Percentiles rank a stretch among this genome's conserved stretches.
Conservation (phyloP, 2,888 invertebrate species). For the Corbicula japonica region DNA sequence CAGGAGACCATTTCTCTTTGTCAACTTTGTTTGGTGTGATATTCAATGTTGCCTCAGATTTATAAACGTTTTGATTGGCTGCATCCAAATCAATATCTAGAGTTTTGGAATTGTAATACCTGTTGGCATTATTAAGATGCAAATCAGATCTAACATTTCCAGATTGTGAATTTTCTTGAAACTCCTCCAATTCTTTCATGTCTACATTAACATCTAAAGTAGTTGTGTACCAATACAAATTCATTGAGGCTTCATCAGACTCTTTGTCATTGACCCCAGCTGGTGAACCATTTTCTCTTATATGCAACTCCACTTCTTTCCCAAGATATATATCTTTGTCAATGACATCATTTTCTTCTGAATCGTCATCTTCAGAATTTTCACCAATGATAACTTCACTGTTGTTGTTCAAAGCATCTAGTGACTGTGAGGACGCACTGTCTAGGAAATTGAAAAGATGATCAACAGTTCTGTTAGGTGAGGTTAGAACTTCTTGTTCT, state of each 20-base stretch:
- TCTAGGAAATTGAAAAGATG: conserved; percentile 44
- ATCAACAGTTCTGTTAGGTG: conserved; percentile 48
- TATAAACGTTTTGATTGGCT: background rate
- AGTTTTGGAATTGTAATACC: conserved; percentile 49
- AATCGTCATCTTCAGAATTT: conserved; percentile 3
- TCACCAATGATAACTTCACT: conserved; percentile 32
- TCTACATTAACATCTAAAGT: conserved; percentile 50
- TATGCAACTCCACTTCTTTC: conserved; percentile 54
- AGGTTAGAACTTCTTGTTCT: conserved; percentile 41
- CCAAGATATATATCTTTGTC: conserved; percentile 42
- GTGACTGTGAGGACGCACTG: conserved; percentile 34
- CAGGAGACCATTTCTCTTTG: conserved; percentile 55
- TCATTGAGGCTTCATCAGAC: conserved; percentile 43
- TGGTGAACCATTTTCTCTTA: conserved; percentile 1
- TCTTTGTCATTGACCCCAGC: background rate
- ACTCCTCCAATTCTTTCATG: conserved; percentile 56
- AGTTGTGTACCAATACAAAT: conserved; percentile 59
- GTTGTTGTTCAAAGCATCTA: conserved; percentile 65
- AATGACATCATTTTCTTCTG: conserved; percentile 2
- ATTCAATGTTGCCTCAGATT: conserved; percentile 20
- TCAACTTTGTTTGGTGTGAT: conserved; percentile 2
- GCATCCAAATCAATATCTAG: conserved; percentile 10
- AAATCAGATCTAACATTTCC: conserved; percentile 33
- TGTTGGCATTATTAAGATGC: conserved; percentile 41
- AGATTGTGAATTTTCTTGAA: conserved; percentile 28